Conservation (phyloP, 2,113 vertebrate genomes). For the Acinonyx jubatus region DNA sequence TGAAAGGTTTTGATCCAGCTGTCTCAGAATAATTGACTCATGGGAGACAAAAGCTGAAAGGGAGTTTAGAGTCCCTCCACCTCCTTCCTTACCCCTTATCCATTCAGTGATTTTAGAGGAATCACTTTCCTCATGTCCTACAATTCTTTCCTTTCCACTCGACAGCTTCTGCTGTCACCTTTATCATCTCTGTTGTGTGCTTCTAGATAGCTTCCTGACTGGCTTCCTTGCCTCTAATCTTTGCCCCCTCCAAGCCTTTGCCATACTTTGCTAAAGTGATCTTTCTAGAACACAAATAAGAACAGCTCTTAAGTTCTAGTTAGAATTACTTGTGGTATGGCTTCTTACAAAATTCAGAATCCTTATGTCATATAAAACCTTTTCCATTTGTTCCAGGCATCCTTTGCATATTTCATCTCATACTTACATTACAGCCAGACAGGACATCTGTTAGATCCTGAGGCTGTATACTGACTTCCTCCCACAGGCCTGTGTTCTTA, state of each 20-base stretch:
- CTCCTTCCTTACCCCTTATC: neutral
- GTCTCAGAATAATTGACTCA: neutral
- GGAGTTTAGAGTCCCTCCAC: neutral
- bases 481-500: neutral
- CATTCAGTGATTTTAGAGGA: neutral
- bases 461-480: neutral
- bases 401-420: neutral
- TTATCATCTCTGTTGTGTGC: neutral
- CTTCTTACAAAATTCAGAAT: conserved; percentile 3
- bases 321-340: neutral
- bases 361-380: neutral
- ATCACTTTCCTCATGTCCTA: neutral
- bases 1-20: neutral
- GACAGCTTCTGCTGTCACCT: neutral
- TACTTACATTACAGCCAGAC: neutral
- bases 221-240: neutral
- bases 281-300: neutral
- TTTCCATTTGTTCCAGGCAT: neutral
- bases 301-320: neutral
- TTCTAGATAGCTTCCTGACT: neutral
- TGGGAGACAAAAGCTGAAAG: neutral
- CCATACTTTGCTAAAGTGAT: neutral
- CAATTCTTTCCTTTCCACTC: neutral
- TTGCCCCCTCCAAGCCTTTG: neutral
- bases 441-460: neutral